A percentile compares a stretch with the other conserved stretches of the same genome.
phyloP scores from a whole-genome alignment of 2,888 invertebrate species.

The Gerris lacustris region DNA sequence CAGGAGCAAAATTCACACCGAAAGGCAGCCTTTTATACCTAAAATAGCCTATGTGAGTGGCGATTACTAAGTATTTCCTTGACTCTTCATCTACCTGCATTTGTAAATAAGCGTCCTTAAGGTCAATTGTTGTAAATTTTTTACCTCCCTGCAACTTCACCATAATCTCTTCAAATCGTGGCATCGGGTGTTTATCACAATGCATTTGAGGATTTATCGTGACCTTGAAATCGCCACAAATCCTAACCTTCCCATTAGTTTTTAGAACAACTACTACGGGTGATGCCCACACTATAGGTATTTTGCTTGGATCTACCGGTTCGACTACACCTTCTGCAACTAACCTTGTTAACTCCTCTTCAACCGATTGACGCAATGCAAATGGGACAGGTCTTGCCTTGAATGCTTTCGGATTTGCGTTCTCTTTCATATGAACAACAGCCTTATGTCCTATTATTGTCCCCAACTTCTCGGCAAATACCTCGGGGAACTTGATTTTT shows the following conservation, averaged over 20 bases:
- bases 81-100: neutral
- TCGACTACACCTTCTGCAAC: slow-evolving; percentile 26
- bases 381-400: slow-evolving; percentile 22
- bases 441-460: neutral
- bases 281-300: slow-evolving; percentile 29
- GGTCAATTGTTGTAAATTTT: slow-evolving; percentile 2
- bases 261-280: slow-evolving; percentile 27
- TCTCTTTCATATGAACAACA: slow-evolving; percentile 12
- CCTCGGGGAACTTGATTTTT: too few species aligned
- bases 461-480: too few species aligned
- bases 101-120: too few species aligned
- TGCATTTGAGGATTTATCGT: slow-evolving; percentile 7
- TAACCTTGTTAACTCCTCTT: slow-evolving; percentile 26
- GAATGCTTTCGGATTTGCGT: slow-evolving; percentile 13
- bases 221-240: slow-evolving; percentile 22
- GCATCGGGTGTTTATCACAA: slow-evolving; percentile 2
- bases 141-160: slow-evolving; percentile 10
- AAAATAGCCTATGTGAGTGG: slow-evolving; percentile 12
- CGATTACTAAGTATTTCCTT: neutral
- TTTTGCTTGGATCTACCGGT: slow-evolving; percentile 25
- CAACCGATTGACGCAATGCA: slow-evolving; percentile 26
- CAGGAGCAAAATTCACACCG: slow-evolving; percentile 4
- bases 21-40: slow-evolving; percentile 4
- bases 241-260: slow-evolving; percentile 26
- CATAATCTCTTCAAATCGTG: slow-evolving; percentile 10